phyloP scores from a whole-genome alignment of 2,113 vertebrate genomes.

The Cryptomyrus ogoouensis region DNA sequence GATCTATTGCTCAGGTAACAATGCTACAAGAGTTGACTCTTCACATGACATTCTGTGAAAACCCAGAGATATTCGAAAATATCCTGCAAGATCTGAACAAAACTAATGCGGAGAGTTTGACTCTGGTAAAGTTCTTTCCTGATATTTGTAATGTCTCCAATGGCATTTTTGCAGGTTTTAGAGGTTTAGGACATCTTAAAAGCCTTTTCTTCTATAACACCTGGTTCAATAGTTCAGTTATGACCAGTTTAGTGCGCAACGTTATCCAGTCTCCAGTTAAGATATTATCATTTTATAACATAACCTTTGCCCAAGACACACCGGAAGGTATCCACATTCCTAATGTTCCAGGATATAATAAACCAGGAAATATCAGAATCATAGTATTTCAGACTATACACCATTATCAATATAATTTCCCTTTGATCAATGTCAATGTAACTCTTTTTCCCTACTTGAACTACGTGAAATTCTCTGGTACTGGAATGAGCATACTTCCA shows the following conservation, averaged over 20 bases:
- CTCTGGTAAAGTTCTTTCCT: constrained; percentile 40
- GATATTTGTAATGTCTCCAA: constrained; percentile 34
- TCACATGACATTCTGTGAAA: constrained; percentile 42
- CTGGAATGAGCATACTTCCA: constrained; percentile 55
- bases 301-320: constrained; percentile 54
- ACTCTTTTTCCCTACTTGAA: constrained; percentile 28
- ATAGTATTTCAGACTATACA: constrained; percentile 41
- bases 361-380: constrained; percentile 28
- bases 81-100: constrained; percentile 45
- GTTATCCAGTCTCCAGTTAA: constrained; percentile 38
- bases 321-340: constrained; percentile 41
- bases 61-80: constrained; percentile 33
- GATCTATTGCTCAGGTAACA: constrained; percentile 42
- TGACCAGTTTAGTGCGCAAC: constrained; percentile 38
- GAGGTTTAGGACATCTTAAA: constrained; percentile 18
- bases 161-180: constrained; percentile 34
- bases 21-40: constrained; percentile 40
- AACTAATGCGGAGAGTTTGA: constrained; percentile 28
- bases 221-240: constrained; percentile 47
- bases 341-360: constrained; percentile 32
- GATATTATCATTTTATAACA: constrained; percentile 45
- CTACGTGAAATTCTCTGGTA: constrained; percentile 52
- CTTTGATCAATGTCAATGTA: constrained; percentile 42
- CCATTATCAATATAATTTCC: constrained; percentile 51
- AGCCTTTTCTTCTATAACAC: constrained; percentile 44